Percentiles rank a stretch among this genome's conserved stretches.
Evolutionary conservation across 2,113 vertebrate genomes (phyloP).

Genomic region (Triplophysa tibetana): DNA sequence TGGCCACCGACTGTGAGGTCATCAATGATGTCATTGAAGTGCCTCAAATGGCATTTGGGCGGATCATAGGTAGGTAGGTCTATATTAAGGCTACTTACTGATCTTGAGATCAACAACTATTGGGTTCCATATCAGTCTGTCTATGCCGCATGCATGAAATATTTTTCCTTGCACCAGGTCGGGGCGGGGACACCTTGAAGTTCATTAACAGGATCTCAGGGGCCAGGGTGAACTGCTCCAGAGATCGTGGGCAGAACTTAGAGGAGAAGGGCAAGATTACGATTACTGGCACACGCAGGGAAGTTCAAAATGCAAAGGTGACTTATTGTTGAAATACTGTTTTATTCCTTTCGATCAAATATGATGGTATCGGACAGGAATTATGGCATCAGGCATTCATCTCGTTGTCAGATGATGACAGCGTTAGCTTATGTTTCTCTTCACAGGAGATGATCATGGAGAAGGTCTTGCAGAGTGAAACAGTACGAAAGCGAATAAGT

Average conservation of each 20-base stretch:
- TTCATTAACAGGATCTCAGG: slow-evolving; percentile 81
- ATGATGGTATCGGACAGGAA: not conserved
- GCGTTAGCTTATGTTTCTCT: not conserved
- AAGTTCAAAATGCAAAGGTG: slow-evolving; percentile 84
- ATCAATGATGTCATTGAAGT: slow-evolving; percentile 77
- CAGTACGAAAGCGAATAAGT: slow-evolving; percentile 75
- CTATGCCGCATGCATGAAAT: not conserved
- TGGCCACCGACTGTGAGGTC: slow-evolving; percentile 72
- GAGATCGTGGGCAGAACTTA: slow-evolving; percentile 51
- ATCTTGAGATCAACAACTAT: no score
- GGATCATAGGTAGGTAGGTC: slow-evolving; percentile 83
- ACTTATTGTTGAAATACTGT: slow-evolving; percentile 11
- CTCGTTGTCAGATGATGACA: not conserved
- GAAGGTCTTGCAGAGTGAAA: slow-evolving; percentile 79
- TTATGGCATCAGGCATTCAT: not conserved
- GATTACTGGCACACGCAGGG: slow-evolving; percentile 78
- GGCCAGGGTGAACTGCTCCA: slow-evolving; percentile 78
- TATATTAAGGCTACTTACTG: not conserved
- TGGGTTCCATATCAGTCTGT: not conserved
- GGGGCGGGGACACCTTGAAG: slow-evolving; percentile 84
- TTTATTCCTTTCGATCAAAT: not conserved
- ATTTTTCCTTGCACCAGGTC: slow-evolving; percentile 69
- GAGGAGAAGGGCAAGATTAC: slow-evolving; percentile 69
- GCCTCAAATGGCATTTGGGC: slow-evolving; percentile 80
- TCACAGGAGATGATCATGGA: slow-evolving; percentile 81